Evolutionary conservation across 2,113 vertebrate species (phyloP).

Genomic region (Thunnus maccoyii): DNA sequence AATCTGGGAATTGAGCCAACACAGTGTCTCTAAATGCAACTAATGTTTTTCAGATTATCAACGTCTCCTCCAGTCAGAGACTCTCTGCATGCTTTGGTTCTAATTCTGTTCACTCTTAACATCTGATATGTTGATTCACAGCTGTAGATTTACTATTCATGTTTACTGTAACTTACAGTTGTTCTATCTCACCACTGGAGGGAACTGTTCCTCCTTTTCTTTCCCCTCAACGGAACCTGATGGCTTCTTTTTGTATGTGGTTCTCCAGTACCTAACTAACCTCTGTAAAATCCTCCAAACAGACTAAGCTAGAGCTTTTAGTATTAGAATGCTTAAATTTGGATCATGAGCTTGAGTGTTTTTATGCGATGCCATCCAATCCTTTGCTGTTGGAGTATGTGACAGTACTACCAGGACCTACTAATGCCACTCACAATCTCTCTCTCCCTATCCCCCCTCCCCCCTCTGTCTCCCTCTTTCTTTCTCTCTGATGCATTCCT

Average conservation of each 20-base stretch:
- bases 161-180: constrained; percentile 52
- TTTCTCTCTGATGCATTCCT: constrained; percentile 80
- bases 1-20: constrained; percentile 54
- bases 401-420: constrained; percentile 51
- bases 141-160: constrained; percentile 13
- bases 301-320: constrained; percentile 62
- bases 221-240: constrained; percentile 19
- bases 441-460: constrained; percentile 59
- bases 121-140: constrained; percentile 15
- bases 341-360: constrained; percentile 60
- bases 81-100: constrained; percentile 20
- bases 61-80: constrained; percentile 32
- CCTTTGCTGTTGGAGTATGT: constrained; percentile 57
- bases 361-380: constrained; percentile 61
- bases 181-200: constrained; percentile 70
- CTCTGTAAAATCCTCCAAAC: constrained; percentile 58
- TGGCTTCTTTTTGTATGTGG: constrained; percentile 39
- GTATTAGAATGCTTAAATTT: constrained; percentile 56
- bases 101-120: constrained; percentile 27
- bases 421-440: constrained; percentile 74
- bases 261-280: constrained; percentile 49
- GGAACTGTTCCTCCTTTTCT: constrained; percentile 64
- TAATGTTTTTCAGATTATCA: constrained; percentile 58
- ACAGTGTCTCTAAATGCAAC: constrained; percentile 35
- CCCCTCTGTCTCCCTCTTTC: constrained; percentile 43